These are phyloP conservation scores for Brachyalestes nurse DNA, from an alignment of 2,797 vertebrate species.

Conservation along the genomic window DNA sequence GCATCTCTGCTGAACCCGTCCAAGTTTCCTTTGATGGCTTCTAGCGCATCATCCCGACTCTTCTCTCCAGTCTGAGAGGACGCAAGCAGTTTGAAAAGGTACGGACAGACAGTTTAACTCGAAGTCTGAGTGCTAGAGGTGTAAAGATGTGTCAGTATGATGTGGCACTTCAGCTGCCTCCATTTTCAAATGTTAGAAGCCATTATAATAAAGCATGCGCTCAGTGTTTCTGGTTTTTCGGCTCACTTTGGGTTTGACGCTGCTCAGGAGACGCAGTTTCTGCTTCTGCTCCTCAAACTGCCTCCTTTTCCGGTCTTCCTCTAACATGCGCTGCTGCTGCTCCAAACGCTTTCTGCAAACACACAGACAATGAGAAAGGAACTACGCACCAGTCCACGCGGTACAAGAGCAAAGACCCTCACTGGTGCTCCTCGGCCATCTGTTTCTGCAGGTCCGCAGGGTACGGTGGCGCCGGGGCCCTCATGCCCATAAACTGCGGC, in stretches of 20 bases:
- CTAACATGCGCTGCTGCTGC: conserved; percentile 95
- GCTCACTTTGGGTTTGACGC: conserved; percentile 95
- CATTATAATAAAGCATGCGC: not conserved
- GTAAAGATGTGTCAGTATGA: not conserved
- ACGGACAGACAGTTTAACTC: not conserved
- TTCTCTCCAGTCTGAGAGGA: conserved; percentile 87
- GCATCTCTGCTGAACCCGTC: conserved; percentile 99
- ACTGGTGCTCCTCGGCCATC: conserved; percentile 98
- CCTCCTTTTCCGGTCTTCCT: conserved; percentile 95
- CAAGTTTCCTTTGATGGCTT: conserved; percentile 98
- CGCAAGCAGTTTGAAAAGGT: conserved; percentile 20
- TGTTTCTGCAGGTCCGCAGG: conserved; percentile 95
- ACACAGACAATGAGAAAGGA: conserved; percentile 21
- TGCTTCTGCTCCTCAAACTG: conserved; percentile 99
- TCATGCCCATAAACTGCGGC: conserved; percentile 90
- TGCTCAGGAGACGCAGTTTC: conserved; percentile 94
- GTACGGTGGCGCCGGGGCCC: conserved; percentile 86
- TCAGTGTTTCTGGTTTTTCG: not conserved
- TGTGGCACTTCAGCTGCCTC: too few species aligned
- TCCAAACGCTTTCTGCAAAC: conserved; percentile 89
- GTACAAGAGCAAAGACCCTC: conserved; percentile 68
- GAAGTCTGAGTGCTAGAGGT: not conserved
- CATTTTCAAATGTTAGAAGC: not conserved
- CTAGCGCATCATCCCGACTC: conserved; percentile 95
- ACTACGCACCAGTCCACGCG: not conserved